Evolutionary conservation across 2,113 vertebrate genomes (phyloP).

Genomic region (Mesembrinibis cayennensis): DNA sequence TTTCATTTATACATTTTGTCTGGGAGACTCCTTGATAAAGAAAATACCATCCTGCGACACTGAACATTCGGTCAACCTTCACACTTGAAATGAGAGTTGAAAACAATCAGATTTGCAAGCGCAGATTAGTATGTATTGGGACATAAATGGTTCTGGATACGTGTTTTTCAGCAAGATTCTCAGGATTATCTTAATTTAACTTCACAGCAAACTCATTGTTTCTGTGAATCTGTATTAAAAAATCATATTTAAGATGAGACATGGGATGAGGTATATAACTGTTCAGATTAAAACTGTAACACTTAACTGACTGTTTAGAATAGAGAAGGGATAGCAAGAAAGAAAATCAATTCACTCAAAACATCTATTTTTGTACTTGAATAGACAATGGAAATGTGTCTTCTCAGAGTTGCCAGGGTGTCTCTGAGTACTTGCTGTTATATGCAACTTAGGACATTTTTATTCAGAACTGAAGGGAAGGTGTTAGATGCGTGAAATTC

Average conservation of each 20-base stretch:
- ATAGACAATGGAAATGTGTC: not conserved
- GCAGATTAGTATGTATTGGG: not conserved
- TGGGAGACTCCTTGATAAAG: not conserved
- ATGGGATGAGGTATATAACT: not conserved
- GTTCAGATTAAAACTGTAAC: not conserved
- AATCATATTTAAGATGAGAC: not conserved
- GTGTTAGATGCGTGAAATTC: not conserved
- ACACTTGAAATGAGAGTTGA: not conserved
- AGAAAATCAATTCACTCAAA: not conserved
- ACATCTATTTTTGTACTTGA: not conserved
- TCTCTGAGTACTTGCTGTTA: not conserved
- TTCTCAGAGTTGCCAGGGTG: not conserved
- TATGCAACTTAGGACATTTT: not conserved
- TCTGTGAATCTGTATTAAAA: not conserved
- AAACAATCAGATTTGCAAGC: not conserved
- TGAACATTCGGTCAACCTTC: not conserved
- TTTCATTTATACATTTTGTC: not conserved
- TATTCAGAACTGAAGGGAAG: not conserved
- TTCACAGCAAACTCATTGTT: not conserved
- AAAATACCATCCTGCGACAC: not conserved
- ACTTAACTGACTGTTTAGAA: not conserved
- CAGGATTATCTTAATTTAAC: not conserved
- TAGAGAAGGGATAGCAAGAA: not conserved
- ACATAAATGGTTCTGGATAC: not conserved
- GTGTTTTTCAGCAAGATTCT: not conserved